phyloP scores from a whole-genome alignment of 2,888 invertebrate genomes.

The Drosophila hawaiiensis region DNA sequence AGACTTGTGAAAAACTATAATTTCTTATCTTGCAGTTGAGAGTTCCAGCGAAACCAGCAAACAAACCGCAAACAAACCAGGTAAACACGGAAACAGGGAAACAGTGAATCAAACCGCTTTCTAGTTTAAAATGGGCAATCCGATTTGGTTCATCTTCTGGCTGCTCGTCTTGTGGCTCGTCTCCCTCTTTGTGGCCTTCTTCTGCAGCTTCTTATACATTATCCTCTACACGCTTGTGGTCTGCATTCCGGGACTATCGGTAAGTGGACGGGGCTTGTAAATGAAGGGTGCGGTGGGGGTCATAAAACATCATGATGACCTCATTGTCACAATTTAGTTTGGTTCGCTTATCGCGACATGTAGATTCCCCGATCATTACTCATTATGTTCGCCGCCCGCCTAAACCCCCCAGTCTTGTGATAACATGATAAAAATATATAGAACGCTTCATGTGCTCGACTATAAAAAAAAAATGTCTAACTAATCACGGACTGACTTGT shows the following conservation, averaged over 20 bases:
- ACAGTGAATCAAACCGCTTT: constrained; percentile 4
- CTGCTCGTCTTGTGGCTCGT: constrained; percentile 89
- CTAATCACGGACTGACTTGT: neutral
- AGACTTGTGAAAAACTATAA: constrained; percentile 24
- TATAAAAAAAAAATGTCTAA: neutral
- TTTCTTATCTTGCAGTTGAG: constrained; percentile 58
- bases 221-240: constrained; percentile 89
- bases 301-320: constrained; percentile 28
- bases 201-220: constrained; percentile 90
- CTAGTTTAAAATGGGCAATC: constrained; percentile 87
- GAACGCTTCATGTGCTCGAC: too few species aligned
- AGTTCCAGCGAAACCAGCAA: constrained; percentile 25
- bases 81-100: neutral
- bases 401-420: constrained; percentile 26
- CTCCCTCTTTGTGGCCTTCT: constrained; percentile 88
- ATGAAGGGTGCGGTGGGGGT: neutral
- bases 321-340: constrained; percentile 35
- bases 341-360: constrained; percentile 38
- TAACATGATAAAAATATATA: constrained; percentile 37
- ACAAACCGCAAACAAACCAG: neutral
- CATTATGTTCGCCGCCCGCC: constrained; percentile 23
- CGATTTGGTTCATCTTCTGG: constrained; percentile 90
- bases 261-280: constrained; percentile 84
- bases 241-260: constrained; percentile 89
- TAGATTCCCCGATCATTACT: constrained; percentile 55